Conservation (phyloP, 2,113 vertebrate species). For the Spea bombifrons region DNA sequence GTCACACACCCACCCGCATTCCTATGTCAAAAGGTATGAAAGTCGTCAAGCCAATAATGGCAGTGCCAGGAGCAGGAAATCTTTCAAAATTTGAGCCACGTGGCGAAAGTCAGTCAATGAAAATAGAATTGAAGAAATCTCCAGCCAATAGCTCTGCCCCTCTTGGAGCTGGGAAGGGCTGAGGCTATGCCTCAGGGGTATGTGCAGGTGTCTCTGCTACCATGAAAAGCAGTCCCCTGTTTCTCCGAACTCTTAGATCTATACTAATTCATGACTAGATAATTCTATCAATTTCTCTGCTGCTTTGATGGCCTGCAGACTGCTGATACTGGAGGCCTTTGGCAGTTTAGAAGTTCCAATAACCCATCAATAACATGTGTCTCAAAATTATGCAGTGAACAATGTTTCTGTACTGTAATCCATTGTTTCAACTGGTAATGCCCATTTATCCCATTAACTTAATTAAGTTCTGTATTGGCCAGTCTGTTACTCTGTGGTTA, state of each 20-base stretch:
- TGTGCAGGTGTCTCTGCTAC: constrained; percentile 62
- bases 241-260: constrained; percentile 51
- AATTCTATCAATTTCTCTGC: constrained; percentile 41
- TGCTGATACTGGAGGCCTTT: constrained; percentile 9
- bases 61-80: constrained; percentile 81
- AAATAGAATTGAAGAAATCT: constrained; percentile 94
- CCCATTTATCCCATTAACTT: too few relatives aligned
- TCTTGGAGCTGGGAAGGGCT: constrained; percentile 77
- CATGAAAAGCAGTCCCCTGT: constrained; percentile 54
- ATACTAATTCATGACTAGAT: constrained; percentile 63
- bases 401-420: constrained; percentile 48
- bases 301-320: constrained; percentile 14
- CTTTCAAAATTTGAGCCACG: constrained; percentile 83
- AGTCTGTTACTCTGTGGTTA: background rate
- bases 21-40: constrained; percentile 93
- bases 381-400: constrained; percentile 53
- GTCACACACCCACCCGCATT: constrained; percentile 83
- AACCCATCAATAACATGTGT: constrained; percentile 62
- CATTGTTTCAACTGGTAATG: constrained; percentile 6
- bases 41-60: constrained; percentile 80
- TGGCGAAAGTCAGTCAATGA: constrained; percentile 88
- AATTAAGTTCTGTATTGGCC: background rate
- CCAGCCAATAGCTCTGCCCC: constrained; percentile 71
- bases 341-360: constrained; percentile 33
- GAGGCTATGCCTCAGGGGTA: constrained; percentile 76